A percentile compares a stretch with the other conserved stretches of the same genome.
Evolutionary conservation across 2,797 vertebrate genomes (phyloP).

Genomic region (Rhadinocentrus ornatus): DNA sequence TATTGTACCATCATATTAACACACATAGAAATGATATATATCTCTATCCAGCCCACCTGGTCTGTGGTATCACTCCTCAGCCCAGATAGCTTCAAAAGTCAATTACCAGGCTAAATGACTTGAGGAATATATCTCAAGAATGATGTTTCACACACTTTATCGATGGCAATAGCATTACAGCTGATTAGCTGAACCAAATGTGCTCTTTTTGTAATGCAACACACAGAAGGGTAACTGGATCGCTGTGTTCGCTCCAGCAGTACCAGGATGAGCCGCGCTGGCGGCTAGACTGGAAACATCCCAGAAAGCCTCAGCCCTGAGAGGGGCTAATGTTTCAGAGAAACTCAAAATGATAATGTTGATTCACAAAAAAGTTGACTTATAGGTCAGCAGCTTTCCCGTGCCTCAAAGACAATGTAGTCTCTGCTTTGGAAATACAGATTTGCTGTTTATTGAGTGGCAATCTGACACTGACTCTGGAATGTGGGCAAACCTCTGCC

Average conservation of each 20-base stretch:
- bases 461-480: constrained; percentile 56
- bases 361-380: constrained; percentile 83
- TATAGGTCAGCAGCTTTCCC: constrained; percentile 78
- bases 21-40: constrained; percentile 73
- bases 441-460: constrained; percentile 75
- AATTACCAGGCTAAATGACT: constrained; percentile 83
- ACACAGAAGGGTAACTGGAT: constrained; percentile 85
- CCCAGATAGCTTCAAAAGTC: constrained; percentile 84
- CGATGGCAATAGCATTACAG: constrained; percentile 86
- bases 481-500: constrained; percentile 44
- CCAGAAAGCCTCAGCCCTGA: constrained; percentile 80
- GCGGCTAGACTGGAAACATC: constrained; percentile 83
- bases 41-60: constrained; percentile 81
- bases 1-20: constrained; percentile 55
- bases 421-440: constrained; percentile 63
- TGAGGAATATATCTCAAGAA: constrained; percentile 83
- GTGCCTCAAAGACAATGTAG: constrained; percentile 61
- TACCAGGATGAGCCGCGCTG: constrained; percentile 80
- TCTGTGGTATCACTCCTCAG: constrained; percentile 80
- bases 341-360: constrained; percentile 83
- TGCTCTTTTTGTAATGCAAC: constrained; percentile 88
- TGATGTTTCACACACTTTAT: constrained; percentile 84
- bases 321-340: constrained; percentile 84
- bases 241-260: constrained; percentile 76
- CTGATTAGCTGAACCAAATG: constrained; percentile 85